Base-by-base conservation (phyloP, 2,888 invertebrate species). In the Antitype chi region DNA sequence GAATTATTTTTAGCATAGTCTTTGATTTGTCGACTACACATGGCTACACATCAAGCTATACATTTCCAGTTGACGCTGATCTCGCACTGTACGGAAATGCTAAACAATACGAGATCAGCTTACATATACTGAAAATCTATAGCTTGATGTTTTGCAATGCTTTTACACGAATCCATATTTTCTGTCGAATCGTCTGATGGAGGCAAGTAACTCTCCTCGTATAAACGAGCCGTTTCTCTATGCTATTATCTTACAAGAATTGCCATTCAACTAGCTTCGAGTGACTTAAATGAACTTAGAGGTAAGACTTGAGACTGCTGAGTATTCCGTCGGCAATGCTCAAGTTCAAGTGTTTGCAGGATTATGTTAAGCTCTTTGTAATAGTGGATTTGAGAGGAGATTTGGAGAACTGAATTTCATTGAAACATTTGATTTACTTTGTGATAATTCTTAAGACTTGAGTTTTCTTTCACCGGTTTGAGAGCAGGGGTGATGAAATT, bases 301-400 rank as follows among this genome's bases (percentile, higher is more conserved):
- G 38, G 25, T 38, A 13, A 28, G 8, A 55, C 52, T 52, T 11
- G 43, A 28, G 28, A 73, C 7, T 25, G 23, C 25, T 73, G 49
- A 53, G 72, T 17, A 74, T 43, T 28, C 53, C 8, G n/a, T 74
- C 28, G 9, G 55, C 15, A 75, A 72, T 72, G 17, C 43, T 74
- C 47, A 15, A 57, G 28, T 20, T 74, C 47, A 15, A 57, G 28
- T 20, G 28, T 43, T 72, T 74, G 43, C 43, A 75, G 9, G 15
- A 20, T 9, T 57, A 32, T 32, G 8, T n/a, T 32, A 28, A 32
- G 28, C 55, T n/a, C 43, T 55, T n/a, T n/a, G n/a, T 6, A 15
- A 15, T 9, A 25, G 71, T 25, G 20, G 25, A 20, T 32, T 71
- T 28, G 13, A 7, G n/a, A n/a, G 28, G 70, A 4, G 28, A 70